These are phyloP conservation scores for Lacerta agilis DNA, from an alignment of 2,797 vertebrate genomes.

Conservation along the genomic window DNA sequence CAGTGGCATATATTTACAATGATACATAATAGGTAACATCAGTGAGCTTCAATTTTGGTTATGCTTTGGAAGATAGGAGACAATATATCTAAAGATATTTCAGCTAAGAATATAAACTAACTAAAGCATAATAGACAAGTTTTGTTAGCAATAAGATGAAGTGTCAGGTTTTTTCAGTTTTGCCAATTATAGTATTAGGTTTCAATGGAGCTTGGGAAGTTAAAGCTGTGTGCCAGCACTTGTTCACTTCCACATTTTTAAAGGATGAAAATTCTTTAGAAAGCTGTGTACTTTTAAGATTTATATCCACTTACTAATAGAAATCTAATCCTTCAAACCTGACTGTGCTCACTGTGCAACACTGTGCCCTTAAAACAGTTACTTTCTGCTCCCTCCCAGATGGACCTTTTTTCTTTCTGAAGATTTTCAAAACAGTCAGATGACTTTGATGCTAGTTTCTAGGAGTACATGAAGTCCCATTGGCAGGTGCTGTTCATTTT, in stretches of 20 bases:
- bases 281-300: background rate
- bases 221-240: background rate
- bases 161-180: background rate
- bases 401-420: background rate
- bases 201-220: background rate
- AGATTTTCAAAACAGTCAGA: background rate
- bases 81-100: background rate
- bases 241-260: background rate
- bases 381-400: background rate
- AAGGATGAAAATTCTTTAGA: background rate
- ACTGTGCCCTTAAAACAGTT: background rate
- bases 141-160: background rate
- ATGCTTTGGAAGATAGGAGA: background rate
- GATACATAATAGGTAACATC: background rate
- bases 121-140: background rate
- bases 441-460: background rate
- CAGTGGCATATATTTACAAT: background rate
- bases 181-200: background rate
- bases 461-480: background rate
- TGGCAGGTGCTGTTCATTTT: background rate
- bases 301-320: background rate
- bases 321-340: background rate
- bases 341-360: background rate
- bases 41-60: background rate
- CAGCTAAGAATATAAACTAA: background rate